Evolutionary conservation across 2,888 invertebrate genomes (phyloP).

Genomic region (Dynastes grantii): DNA sequence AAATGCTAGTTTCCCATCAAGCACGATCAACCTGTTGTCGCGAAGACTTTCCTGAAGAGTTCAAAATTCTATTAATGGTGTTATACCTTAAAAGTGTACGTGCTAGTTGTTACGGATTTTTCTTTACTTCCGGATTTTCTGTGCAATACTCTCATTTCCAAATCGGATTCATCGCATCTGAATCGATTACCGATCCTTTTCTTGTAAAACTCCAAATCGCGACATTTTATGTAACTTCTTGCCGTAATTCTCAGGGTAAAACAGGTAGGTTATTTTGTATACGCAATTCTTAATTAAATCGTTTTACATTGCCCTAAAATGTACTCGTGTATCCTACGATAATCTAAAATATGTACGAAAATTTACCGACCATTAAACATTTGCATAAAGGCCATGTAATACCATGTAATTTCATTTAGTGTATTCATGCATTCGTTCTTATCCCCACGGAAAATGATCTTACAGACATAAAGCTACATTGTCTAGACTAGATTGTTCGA

Average conservation of each 20-base stretch:
- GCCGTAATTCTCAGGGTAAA: background rate
- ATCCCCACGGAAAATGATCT: no score
- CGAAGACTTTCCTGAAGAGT: slow-evolving; percentile 34
- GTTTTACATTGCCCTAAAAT: no score
- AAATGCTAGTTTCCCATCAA: slow-evolving; percentile 35
- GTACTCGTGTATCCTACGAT: no score
- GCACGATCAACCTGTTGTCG: slow-evolving; percentile 24
- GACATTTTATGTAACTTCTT: slow-evolving; percentile 12
- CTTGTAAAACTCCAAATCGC: background rate
- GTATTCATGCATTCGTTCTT: no score
- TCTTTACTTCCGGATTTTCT: slow-evolving; percentile 39
- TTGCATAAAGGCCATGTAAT: no score
- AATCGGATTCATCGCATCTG: slow-evolving; percentile 18
- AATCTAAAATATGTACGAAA: background rate
- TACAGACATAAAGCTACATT: no score
- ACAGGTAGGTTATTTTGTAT: background rate
- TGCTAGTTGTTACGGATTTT: slow-evolving; percentile 29
- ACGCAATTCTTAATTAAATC: background rate
- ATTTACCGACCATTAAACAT: no score
- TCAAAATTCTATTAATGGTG: slow-evolving; percentile 33
- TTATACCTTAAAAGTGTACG: slow-evolving; percentile 27
- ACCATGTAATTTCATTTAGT: no score
- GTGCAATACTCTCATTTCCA: slow-evolving; percentile 31
- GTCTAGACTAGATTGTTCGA: no score
- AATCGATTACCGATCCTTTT: background rate